Conservation (phyloP, 2,888 invertebrate genomes). For the Caenorhabditis sp. region DNA sequence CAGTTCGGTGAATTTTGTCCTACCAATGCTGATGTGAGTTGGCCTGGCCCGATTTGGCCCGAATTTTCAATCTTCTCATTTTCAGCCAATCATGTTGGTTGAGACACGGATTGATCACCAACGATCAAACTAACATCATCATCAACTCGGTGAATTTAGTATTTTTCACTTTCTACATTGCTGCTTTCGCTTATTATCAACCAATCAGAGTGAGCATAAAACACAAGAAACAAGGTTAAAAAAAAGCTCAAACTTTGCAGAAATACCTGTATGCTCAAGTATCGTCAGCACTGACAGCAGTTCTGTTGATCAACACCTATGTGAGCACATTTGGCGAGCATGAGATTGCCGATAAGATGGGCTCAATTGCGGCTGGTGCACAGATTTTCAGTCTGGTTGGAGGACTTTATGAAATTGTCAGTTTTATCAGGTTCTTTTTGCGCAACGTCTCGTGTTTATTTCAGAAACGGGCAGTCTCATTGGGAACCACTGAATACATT, state of each 20-base stretch:
- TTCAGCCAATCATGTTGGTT: conserved; percentile 60
- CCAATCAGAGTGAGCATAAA: conserved; percentile 67
- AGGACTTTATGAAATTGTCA: conserved; percentile 62
- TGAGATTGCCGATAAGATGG: conserved; percentile 55
- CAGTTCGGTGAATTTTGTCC: conserved; percentile 66
- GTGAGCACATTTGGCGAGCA: conserved; percentile 9
- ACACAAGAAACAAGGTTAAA: too few relatives aligned
- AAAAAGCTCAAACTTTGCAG: conserved; percentile 22
- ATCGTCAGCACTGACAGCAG: conserved; percentile 24
- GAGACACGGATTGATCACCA: conserved; percentile 61
- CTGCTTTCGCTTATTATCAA: conserved; percentile 65
- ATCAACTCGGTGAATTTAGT: conserved; percentile 61
- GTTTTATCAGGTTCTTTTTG: not conserved
- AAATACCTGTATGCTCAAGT: conserved; percentile 63
- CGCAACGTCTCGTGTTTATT: conserved; percentile 4
- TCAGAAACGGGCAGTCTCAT: conserved; percentile 56
- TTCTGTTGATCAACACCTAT: conserved; percentile 57
- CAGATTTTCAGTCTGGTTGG: conserved; percentile 64
- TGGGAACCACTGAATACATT: conserved; percentile 67
- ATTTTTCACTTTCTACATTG: conserved; percentile 58
- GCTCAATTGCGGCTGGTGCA: conserved; percentile 63
- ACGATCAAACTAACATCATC: conserved; percentile 57
- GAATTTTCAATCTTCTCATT: too few relatives aligned
- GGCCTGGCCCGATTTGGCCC: too few relatives aligned
- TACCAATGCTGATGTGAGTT: conserved; percentile 54